phyloP scores from a whole-genome alignment of 2,888 invertebrate species.

The Papilio elwesi region DNA sequence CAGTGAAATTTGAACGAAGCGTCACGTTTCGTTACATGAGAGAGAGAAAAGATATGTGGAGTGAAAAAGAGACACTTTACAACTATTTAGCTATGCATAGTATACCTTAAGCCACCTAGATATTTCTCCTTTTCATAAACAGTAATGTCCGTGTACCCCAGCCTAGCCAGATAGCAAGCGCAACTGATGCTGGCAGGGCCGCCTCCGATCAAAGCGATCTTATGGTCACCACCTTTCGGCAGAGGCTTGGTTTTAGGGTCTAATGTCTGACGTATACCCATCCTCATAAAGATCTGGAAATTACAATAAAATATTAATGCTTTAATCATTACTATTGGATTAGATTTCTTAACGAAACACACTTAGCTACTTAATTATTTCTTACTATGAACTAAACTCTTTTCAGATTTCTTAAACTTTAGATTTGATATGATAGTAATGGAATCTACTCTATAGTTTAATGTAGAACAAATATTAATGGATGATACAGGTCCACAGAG shows the following conservation, averaged over 20 bases:
- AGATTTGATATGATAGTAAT: too few relatives aligned
- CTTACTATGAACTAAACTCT: too few relatives aligned
- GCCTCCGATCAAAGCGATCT: constrained; percentile 95
- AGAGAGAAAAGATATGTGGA: neutral
- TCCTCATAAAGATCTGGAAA: constrained; percentile 93
- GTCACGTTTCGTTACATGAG: neutral
- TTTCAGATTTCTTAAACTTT: too few relatives aligned
- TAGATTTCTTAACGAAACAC: too few relatives aligned
- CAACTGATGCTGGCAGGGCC: constrained; percentile 99
- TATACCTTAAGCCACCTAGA: constrained; percentile 94
- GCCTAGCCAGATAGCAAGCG: constrained; percentile 96
- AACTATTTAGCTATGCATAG: neutral
- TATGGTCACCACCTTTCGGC: constrained; percentile 84
- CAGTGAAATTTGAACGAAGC: neutral
- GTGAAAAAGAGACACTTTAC: neutral
- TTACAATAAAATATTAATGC: neutral
- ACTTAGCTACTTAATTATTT: too few relatives aligned
- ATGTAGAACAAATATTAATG: too few relatives aligned
- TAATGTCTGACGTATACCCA: constrained; percentile 95
- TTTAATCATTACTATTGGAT: too few relatives aligned
- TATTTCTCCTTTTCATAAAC: constrained; percentile 95
- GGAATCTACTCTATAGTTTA: too few relatives aligned
- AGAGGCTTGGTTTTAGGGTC: constrained; percentile 87
- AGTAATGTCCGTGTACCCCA: constrained; percentile 96
- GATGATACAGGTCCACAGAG: too few relatives aligned